Evolutionary conservation across 2,113 vertebrate genomes (phyloP), one percentile per base, ranked within the genome.

Genomic region (Cathartes aura): DNA sequence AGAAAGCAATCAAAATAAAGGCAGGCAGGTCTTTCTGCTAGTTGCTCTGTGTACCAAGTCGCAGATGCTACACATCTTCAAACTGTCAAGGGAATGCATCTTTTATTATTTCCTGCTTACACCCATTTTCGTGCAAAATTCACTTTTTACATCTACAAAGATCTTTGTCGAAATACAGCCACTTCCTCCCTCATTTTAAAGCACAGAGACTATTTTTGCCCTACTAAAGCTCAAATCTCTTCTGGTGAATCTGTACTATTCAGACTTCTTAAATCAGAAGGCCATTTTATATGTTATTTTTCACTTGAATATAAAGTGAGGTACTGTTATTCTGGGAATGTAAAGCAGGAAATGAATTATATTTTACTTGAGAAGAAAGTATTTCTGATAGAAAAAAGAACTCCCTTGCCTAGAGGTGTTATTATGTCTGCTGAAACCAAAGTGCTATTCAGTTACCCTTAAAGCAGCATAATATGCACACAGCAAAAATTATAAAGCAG

Each of bases 401-500:
- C 79, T 91, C 13, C 2, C 60, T 97, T 93, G 81, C 91, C 89
- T 82, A 55, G 87, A 87, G 81, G 55, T 60, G 48, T 89, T 89
- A 88, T 95, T 92, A 92, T 88, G 71, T 74, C 94, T 95, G 64
- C 67, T 88, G 88, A 96, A 97, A 90, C 21, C 9, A 1, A 93
- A 94, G 73, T 58, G 70, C 47, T 90, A 48, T 95, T 96, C 83
- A 89, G 85, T 81, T 94, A 52, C 82, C 47, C 73, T 81, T 92
- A 89, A 89, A 96, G 73, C 75, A 71, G 64, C 47, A 58, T 64
- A 93, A 94, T 94, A 66, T n/a, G 47, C 66, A 81, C 42, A 55
- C n/a, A 92, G 90, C 45, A 94, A 80, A 94, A 92, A 92, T 68
- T 67, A 89, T 36, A 74, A 94, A 93, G 73, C 66, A 95, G 81